A percentile compares a stretch with the other conserved stretches of the same genome.
These are phyloP conservation scores for Dicentrarchus labrax DNA, from an alignment of 2,113 vertebrate genomes.

Conservation along the genomic window DNA sequence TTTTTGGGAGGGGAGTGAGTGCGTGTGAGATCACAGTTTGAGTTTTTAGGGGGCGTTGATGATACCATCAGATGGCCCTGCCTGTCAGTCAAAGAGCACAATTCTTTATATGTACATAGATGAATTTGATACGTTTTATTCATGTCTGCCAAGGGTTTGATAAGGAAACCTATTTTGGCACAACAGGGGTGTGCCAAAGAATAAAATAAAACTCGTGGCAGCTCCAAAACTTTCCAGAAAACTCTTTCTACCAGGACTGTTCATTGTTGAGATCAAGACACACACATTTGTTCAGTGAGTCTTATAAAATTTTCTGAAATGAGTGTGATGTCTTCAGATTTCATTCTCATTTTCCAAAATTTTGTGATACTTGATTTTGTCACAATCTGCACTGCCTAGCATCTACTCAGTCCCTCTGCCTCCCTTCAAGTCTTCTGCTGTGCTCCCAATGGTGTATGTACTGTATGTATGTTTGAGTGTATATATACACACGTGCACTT, in stretches of 20 bases:
- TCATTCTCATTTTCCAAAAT: conserved; percentile 19
- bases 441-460: conserved; percentile 46
- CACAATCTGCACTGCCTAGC: conserved; percentile 54
- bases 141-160: conserved; percentile 77
- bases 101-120: conserved; percentile 76
- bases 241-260: conserved; percentile 67
- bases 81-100: conserved; percentile 83
- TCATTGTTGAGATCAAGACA: conserved; percentile 35
- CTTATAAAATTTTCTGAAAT: conserved; percentile 4
- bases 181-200: conserved; percentile 68
- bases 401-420: conserved; percentile 41
- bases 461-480: conserved; percentile 59
- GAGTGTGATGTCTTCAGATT: conserved; percentile 6
- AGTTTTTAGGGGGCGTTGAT: conserved; percentile 18
- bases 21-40: conserved; percentile 51
- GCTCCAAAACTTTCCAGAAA: conserved; percentile 64
- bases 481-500: conserved; percentile 36
- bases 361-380: conserved; percentile 4
- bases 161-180: conserved; percentile 55
- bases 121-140: conserved; percentile 71
- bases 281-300: conserved; percentile 20
- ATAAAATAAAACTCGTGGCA: conserved; percentile 59
- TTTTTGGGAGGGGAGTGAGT: conserved; percentile 34
- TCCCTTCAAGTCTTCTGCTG: conserved; percentile 30
- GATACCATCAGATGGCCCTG: conserved; percentile 45